Conservation (phyloP, 2,797 vertebrate species). For the Argya squamiceps region DNA sequence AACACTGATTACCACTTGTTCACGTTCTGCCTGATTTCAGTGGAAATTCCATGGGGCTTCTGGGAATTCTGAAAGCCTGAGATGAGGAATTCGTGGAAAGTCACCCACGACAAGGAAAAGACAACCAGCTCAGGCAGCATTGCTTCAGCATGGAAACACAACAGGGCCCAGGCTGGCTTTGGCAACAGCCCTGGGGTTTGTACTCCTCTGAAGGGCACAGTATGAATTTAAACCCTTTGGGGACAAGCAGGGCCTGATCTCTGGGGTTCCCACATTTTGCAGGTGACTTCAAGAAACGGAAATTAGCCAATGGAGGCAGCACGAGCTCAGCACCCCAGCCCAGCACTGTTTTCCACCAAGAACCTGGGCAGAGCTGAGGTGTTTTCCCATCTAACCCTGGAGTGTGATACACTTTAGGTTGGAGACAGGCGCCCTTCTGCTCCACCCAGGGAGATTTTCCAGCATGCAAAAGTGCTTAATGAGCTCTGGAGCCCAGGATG, state of each 20-base stretch:
- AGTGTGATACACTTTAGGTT: neutral
- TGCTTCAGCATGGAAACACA: neutral
- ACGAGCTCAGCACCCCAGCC: neutral
- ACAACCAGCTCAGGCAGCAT: rapidly evolving
- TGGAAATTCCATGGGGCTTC: neutral
- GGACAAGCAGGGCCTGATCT: neutral
- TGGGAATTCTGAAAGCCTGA: neutral
- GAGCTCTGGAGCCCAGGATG: neutral
- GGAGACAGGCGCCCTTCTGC: neutral
- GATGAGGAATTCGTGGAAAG: neutral
- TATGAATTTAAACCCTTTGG: neutral
- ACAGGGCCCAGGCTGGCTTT: neutral
- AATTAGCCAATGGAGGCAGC: neutral
- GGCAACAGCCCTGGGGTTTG: neutral
- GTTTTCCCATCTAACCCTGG: neutral
- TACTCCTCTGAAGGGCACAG: neutral
- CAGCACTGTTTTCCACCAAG: neutral
- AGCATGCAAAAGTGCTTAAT: neutral
- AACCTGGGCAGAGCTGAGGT: neutral
- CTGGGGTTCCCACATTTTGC: neutral
- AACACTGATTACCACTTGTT: neutral
- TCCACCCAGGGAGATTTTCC: neutral
- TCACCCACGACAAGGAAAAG: neutral
- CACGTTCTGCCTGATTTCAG: neutral
- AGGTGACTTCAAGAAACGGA: neutral